Evolutionary conservation across 1,140 invertebrate genomes (phyloP).

Genomic region (silkworm (Bombyx mori)): DNA sequence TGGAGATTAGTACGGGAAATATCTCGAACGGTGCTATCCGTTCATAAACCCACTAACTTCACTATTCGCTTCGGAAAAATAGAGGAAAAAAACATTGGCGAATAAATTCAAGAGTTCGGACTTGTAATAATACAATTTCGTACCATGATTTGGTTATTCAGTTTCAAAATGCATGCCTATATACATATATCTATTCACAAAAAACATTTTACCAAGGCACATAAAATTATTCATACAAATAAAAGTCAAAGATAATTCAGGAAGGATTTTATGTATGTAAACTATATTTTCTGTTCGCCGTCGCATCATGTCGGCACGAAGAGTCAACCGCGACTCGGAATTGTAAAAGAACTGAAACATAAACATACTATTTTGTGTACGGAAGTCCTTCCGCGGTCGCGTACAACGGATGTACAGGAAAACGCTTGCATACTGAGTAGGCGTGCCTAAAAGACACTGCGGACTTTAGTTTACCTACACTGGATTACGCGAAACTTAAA

Average conservation of each 20-base stretch:
- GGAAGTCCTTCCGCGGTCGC: conserved; percentile 61
- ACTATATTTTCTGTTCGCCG: conserved; percentile 43
- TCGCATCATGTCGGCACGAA: conserved; percentile 54
- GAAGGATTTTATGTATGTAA: conserved; percentile 26
- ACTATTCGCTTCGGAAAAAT: conserved; percentile 14
- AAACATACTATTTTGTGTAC: conserved; percentile 65
- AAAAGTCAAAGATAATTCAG: not conserved
- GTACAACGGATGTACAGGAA: conserved; percentile 64
- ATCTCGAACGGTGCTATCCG: conserved; percentile 60
- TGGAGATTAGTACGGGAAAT: conserved; percentile 65
- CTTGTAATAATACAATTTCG: too few relatives aligned
- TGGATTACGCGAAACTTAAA: conserved; percentile 63
- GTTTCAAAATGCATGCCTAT: too few relatives aligned
- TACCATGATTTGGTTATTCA: too few relatives aligned
- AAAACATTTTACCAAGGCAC: too few relatives aligned
- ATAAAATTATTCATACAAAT: too few relatives aligned
- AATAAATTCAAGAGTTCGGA: not conserved
- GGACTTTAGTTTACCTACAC: conserved; percentile 57
- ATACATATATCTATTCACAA: too few relatives aligned
- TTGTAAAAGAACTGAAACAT: conserved; percentile 62
- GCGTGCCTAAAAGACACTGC: conserved; percentile 66
- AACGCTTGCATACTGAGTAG: conserved; percentile 68
- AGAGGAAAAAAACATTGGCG: not conserved
- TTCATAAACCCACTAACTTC: conserved; percentile 49
- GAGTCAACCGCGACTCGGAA: conserved; percentile 53